Percentiles rank a stretch among this genome's conserved stretches.
phyloP scores from a whole-genome alignment of 2,797 vertebrate genomes.

The Xenops minutus region DNA sequence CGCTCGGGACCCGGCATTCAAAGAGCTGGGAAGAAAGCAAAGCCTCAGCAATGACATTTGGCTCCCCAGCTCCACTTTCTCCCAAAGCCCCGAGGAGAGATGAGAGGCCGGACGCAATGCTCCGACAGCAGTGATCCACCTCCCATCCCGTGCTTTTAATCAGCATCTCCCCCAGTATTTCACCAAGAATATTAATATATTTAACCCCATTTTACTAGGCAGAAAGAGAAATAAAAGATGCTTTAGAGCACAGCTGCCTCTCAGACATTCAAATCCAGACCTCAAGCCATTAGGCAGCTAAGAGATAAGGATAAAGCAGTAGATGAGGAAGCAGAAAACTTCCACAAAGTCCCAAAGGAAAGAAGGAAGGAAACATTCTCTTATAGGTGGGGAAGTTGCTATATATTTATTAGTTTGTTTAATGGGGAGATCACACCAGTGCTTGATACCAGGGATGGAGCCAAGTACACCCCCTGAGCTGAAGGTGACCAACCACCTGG shows the following conservation, averaged over 20 bases:
- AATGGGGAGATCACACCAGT: rapidly evolving
- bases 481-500: neutral
- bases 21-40: neutral
- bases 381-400: neutral
- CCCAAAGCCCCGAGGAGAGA: neutral
- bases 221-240: neutral
- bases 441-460: neutral
- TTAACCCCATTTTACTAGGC: neutral
- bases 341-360: neutral
- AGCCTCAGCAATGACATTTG: conserved; percentile 7
- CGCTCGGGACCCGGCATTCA: neutral
- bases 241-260: neutral
- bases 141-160: neutral
- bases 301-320: neutral
- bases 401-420: neutral
- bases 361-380: neutral
- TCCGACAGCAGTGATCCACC: neutral
- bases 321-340: neutral
- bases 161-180: neutral
- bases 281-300: neutral
- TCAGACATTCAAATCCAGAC: neutral
- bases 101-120: rapidly evolving
- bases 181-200: neutral
- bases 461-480: neutral
- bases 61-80: neutral